Base-by-base conservation (phyloP, 23 tunicate species). In the Ascidia mentula region DNA sequence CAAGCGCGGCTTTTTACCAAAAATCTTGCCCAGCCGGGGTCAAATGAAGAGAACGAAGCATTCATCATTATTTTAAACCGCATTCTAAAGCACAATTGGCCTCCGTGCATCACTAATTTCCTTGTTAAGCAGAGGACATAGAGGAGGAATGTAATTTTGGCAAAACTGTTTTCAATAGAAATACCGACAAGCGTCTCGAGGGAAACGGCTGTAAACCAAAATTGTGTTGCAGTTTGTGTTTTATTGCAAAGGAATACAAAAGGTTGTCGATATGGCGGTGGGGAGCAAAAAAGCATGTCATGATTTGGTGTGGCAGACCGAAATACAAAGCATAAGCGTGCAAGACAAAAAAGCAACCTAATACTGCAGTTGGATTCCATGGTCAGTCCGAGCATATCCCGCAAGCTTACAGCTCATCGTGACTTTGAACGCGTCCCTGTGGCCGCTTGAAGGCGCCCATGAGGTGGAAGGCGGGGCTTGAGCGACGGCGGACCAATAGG, bases 351-450 rank as follows among this genome's bases (percentile, higher is more conserved):
- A 53, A 9, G 13, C 65, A 53, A 53, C 65, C 65, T 53, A 53
- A 53, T 53, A 53, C 65, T 53, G 65, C 65, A 53, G n/a, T 53
- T 28, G 65, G 22, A 5, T n/a, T n/a, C n/a, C n/a, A n/a, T n/a
- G n/a, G n/a, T n/a, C n/a, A n/a, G n/a, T n/a, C n/a, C n/a, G n/a
- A n/a, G n/a, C n/a, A n/a, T n/a, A n/a, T n/a, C n/a, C n/a, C n/a
- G n/a, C n/a, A n/a, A n/a, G n/a, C n/a, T 89, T 78, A 91, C 38
- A 91, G 77, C 81, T 91, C 97, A 82, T 91, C 97, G 60, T 91
- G 97, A 3, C 75, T 20, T 0, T 69, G 77, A 12, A 87, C 77
- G 13, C 79, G 46, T 26, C 97, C 97, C 30, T 22, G 71, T 26
- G 97, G 97, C 28, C 90, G 84, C 83, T 91, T 91, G 71, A 31